Percentiles rank a stretch among this genome's conserved stretches.
Evolutionary conservation across 2,113 vertebrate species (phyloP).

Genomic region (Chionis minor): DNA sequence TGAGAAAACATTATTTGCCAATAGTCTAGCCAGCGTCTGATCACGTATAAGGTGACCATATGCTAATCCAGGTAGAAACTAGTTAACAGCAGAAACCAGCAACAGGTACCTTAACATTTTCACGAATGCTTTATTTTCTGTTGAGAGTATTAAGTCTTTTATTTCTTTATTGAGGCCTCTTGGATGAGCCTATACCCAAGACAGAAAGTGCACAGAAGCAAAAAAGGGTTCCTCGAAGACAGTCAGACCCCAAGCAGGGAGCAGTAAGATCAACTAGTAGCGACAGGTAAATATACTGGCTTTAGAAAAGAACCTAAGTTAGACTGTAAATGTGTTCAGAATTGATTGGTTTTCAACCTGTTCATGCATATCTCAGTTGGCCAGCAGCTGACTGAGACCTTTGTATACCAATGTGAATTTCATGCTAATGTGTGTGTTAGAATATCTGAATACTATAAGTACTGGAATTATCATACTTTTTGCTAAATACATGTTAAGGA

Average conservation of each 20-base stretch:
- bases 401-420: neutral
- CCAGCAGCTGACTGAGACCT: neutral
- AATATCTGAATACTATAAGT: neutral
- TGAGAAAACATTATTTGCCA: neutral
- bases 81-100: neutral
- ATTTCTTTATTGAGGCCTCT: constrained; percentile 79
- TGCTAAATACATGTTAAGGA: neutral
- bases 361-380: neutral
- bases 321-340: neutral
- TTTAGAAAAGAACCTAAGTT: neutral
- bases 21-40: neutral
- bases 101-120: neutral
- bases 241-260: constrained; percentile 79
- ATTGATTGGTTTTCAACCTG: neutral
- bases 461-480: neutral
- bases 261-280: constrained; percentile 84
- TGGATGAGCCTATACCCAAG: constrained; percentile 84
- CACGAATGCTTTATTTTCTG: neutral
- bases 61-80: neutral
- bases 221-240: constrained; percentile 82
- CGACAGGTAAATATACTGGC: constrained; percentile 81
- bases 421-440: neutral
- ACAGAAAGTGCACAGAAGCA: constrained; percentile 82
- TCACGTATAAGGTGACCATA: neutral
- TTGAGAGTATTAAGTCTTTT: constrained; percentile 5